Base-by-base conservation (phyloP, 2,888 invertebrate genomes). In the Andrena bicolor region DNA sequence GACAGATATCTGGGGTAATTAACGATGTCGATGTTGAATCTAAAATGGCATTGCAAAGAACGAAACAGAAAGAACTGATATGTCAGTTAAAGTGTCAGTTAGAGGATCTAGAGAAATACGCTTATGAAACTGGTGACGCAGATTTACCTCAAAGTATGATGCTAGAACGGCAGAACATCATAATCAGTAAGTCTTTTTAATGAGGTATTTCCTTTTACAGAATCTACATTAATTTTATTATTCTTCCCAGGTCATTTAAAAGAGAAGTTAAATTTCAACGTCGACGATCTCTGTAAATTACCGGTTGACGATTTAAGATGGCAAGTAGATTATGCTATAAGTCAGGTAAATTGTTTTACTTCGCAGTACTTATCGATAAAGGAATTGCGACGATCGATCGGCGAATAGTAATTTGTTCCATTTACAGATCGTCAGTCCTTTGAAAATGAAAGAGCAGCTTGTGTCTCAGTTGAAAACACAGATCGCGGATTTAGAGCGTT, bases 381-480 rank as follows among this genome's bases (percentile, higher is more conserved):
- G 48, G 13, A 20, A 26, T 30, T 0, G 32, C 10, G 16, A 0
- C 30, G 28, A 68, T 56, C 35, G 16, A 35, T 65, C n/a, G 20
- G 30, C 41, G 16, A 30, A 23, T 49, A 65, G 60, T 8, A 35
- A 66, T 35, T 26, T n/a, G 23, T 76, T 63, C 1, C 71, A 63
- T 53, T 85, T 88, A 20, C 92, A 96, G 96, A 97, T 99, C 91
- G 97, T 99, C 26, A 99, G 98, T 90, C 98, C 98, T 20, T 96
- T 99, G 83, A 97, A 98, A 93, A 98, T 99, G 94, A 99, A 99
- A 94, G 99, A 99, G 91, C 99, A 99, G 94, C 95, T 99, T 23
- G 99, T 99, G 26, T 96, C 96, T 63, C 99, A 99, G 94, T 95
- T 99, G 26, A 99, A 99, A 94, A 98, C 98, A 0, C 99, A 99